Base-by-base conservation (phyloP, 2,797 vertebrate genomes). In the Pteropus rufus region DNA sequence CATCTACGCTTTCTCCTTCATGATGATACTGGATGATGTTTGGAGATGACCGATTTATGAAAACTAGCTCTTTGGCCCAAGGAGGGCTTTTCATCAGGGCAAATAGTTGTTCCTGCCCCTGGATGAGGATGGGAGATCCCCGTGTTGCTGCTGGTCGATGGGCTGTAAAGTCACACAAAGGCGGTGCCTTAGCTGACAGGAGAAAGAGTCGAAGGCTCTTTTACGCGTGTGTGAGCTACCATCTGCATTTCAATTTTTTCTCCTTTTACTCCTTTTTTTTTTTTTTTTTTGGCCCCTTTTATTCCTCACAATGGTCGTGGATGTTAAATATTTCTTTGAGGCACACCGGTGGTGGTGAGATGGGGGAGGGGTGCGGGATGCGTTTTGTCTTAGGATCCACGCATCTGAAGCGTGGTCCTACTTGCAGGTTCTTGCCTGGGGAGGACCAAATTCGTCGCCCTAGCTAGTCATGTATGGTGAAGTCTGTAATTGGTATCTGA, bases 1-100 rank as follows among this genome's bases (percentile, higher is more conserved):
- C 81, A 77, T 82, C 44, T 12, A 26, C 21, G n/a, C 79, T 44
- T 29, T 64, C 73, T 89, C 39, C 11, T 44, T 93, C 89, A 9
- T 14, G 41, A 54, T 65, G 85, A 49, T 39, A 31, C 62, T 2
- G 46, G 69, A 41, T 0, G 7, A 39, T 49, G 52, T 73, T 95
- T 84, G 81, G 36, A 93, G 90, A n/a, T 65, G 16, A 24, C 16
- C 21, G 31, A 44, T 5, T 26, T 82, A 31, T 77, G 54, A 56
- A 89, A 64, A 83, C 24, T 8, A 80, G 58, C 21, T 82, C 41
- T 49, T 24, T 49, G 73, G 46, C 79, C 60, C n/a, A 85, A 34
- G 56, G 16, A 62, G 36, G 52, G 34, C 31, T 88, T 84, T 84
- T 15, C 58, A 67, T 91, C 46, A 10, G 19, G 6, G 31, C 60